phyloP scores from a whole-genome alignment of 2,888 invertebrate genomes.

The Meloe dianella region DNA sequence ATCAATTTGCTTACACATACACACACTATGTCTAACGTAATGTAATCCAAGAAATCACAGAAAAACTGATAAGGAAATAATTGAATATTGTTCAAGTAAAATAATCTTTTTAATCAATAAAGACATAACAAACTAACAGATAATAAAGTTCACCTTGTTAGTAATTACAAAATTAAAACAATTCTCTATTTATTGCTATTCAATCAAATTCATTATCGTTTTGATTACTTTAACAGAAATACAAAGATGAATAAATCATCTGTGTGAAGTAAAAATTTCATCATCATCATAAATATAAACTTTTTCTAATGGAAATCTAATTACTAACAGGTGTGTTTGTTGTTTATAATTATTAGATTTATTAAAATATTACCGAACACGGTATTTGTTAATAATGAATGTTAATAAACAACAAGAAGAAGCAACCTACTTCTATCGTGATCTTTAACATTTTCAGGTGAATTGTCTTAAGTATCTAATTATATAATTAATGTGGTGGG shows the following conservation, averaged over 20 bases:
- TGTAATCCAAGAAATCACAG: neutral
- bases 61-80: neutral
- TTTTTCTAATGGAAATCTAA: neutral
- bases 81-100: neutral
- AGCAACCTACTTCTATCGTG: neutral
- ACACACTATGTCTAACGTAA: neutral
- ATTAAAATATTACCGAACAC: neutral
- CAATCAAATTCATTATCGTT: neutral
- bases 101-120: neutral
- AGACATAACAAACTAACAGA: neutral
- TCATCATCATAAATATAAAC: neutral
- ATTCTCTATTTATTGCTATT: neutral
- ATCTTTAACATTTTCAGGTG: neutral
- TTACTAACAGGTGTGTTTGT: neutral
- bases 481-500: neutral
- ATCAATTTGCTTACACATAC: constrained; percentile 2
- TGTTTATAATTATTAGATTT: neutral
- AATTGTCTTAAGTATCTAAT: neutral
- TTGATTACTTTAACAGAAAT: neutral
- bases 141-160: neutral
- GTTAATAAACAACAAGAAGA: neutral
- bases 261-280: neutral
- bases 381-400: neutral
- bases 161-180: no score
- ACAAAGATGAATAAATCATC: neutral